A percentile compares a stretch with the other conserved stretches of the same genome.
These are phyloP conservation scores for Microplitis mediator DNA, from an alignment of 1,140 invertebrate genomes.

Conservation along the genomic window DNA sequence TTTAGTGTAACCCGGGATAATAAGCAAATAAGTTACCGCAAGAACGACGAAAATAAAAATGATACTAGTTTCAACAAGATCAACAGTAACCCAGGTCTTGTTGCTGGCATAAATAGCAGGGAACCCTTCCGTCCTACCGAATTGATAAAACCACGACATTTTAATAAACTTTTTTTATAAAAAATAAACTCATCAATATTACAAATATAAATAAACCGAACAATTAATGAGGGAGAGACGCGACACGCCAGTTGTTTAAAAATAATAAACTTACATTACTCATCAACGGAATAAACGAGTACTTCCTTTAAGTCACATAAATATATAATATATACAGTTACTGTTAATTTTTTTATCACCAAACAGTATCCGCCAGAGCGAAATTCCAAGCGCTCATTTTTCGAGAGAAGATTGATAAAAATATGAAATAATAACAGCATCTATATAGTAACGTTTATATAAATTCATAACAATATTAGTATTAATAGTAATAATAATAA, in stretches of 20 bases:
- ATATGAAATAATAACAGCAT: neutral
- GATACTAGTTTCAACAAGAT: conserved; percentile 64
- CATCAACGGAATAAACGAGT: too few species aligned
- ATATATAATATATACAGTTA: neutral
- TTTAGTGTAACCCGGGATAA: conserved; percentile 59
- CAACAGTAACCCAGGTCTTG: conserved; percentile 63
- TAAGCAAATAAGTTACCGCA: conserved; percentile 57
- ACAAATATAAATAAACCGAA: too few species aligned
- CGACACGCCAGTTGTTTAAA: too few species aligned
- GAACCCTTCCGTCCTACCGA: conserved; percentile 56
- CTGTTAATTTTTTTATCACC: conserved; percentile 1
- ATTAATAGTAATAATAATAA: neutral
- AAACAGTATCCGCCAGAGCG: neutral
- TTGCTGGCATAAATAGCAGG: conserved; percentile 63
- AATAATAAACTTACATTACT: too few species aligned
- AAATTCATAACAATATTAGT: conserved; percentile 7
- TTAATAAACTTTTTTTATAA: neutral
- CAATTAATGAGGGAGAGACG: too few species aligned
- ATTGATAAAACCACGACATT: conserved; percentile 27
- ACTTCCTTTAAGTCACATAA: neutral
- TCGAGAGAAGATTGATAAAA: neutral
- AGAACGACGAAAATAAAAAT: conserved; percentile 62
- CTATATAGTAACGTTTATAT: neutral
- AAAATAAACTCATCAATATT: neutral
- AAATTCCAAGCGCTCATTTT: neutral